These are phyloP conservation scores for Drosophila bocqueti DNA, from an alignment of 1,140 invertebrate genomes.

Conservation along the genomic window DNA sequence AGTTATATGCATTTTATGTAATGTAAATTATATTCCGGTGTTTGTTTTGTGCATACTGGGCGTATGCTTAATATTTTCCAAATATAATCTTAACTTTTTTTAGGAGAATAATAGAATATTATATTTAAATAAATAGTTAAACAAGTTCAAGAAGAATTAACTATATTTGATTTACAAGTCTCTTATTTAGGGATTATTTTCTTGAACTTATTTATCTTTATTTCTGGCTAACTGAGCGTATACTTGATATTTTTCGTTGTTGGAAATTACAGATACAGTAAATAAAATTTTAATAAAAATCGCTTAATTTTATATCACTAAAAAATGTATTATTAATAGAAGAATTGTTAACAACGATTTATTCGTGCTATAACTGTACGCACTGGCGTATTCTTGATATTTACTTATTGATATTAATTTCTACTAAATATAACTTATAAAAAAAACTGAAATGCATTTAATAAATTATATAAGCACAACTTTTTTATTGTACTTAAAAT, in stretches of 20 bases:
- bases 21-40: no score
- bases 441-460: no score
- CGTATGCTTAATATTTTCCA: background rate
- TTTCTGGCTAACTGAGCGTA: background rate
- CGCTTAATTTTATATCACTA: no score
- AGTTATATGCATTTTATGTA: background rate
- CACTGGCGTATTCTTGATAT: background rate
- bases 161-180: background rate
- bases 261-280: background rate
- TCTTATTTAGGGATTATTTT: background rate
- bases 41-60: background rate
- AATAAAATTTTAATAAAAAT: no score
- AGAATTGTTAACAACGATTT: no score
- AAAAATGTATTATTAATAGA: no score
- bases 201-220: background rate
- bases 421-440: no score
- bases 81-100: background rate
- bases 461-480: background rate
- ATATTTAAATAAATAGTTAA: background rate
- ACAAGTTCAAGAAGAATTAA: background rate
- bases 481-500: background rate
- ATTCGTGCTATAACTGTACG: no score
- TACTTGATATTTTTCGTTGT: background rate
- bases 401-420: no score
- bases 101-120: background rate